Base-by-base conservation (phyloP, 2,113 vertebrate genomes). In the Arothron firmamentum region DNA sequence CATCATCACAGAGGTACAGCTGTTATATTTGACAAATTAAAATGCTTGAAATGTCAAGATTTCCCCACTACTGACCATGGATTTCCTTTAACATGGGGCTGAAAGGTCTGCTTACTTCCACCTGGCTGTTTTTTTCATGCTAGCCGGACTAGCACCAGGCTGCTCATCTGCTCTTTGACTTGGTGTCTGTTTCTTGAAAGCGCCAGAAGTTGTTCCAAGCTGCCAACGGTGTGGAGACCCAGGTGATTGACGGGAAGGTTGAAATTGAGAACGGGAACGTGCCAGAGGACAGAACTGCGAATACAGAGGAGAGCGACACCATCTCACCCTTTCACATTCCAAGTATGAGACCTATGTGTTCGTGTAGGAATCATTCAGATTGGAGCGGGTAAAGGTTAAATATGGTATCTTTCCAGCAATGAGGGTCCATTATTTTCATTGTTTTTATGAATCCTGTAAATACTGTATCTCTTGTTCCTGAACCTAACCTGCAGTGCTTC, bases 1-100 rank as follows among this genome's bases (percentile, higher is more conserved):
- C 77, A 98, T 98, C 72, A 98, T 98, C 59, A 98, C 96, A 0
- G 96, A 98, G 94, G 96, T 98, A 78, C 62, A 74, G 68, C 42
- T 3, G 50, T 3, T 14, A 17, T 45, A 13, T 17, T 13, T 17
- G 10, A 17, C 1, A 4, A 13, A 13, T 1, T 13, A 59, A 10
- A 49, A 21, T 7, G 2, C 25, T 7, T 28, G 25, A 28, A 28
- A 28, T 28, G 25, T 28, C 25, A 5, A 28, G 25, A 5, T 28
- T 28, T 28, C 3, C 3, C 25, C 25, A 28, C 25, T 28, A 1
- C 25, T 5, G 25, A 28, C 6, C 25, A 28, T 28, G 25, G 25
- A 28, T 28, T 28, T 28, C 25, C 25, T 28, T 28, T 28, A 28
- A 28, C 3, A 28, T 28, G 3, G 25, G 4, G 5, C 4, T 28